Base-by-base conservation (phyloP, 2,797 vertebrate species). In the Iguana delicatissima region DNA sequence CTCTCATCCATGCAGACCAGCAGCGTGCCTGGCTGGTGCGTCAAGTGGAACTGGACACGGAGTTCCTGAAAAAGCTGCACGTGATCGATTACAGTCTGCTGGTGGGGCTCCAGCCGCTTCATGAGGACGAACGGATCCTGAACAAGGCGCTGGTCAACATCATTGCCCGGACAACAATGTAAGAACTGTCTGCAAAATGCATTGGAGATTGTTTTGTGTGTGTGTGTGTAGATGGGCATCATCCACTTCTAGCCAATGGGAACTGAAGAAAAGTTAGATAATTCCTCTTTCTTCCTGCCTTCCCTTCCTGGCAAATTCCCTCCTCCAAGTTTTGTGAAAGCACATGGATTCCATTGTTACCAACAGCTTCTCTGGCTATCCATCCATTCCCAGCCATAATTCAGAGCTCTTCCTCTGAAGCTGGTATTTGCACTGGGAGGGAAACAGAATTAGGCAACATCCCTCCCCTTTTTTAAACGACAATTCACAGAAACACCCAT, bases 81-180 rank as follows among this genome's bases (percentile, higher is more conserved):
- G 97, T 99, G 62, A 90, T 99, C 94, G 98, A 99, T 94, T 99
- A 99, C 95, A 99, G 98, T 83, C 95, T 99, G 46, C 97, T 99
- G 67, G 89, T 99, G 92, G 98, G 98, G 74, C 96, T 98, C 79
- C 98, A 98, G 95, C 96, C 94, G 0, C 94, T 99, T 76, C 98
- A 98, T 13, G 91, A 95, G 0, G 98, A 99, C 0, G 98, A 99
- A 84, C 97, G 94, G 32, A 91, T 95, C 42, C 95, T 93, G n/a
- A 95, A 93, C 69, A 96, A 95, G 50, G 97, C 97, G 29, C 96
- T 98, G 3, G 96, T 97, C 6, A 95, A 96, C 3, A 91, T 98
- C 86, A 96, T 98, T 91, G 95, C 97, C 92, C 97, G 97, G 76
- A 96, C 97, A 22, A 97, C 97, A 90, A 97, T 95, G 98, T 99